These are phyloP conservation scores for Drosophila gunungcola DNA, from an alignment of 1,140 invertebrate genomes.

Conservation along the genomic window DNA sequence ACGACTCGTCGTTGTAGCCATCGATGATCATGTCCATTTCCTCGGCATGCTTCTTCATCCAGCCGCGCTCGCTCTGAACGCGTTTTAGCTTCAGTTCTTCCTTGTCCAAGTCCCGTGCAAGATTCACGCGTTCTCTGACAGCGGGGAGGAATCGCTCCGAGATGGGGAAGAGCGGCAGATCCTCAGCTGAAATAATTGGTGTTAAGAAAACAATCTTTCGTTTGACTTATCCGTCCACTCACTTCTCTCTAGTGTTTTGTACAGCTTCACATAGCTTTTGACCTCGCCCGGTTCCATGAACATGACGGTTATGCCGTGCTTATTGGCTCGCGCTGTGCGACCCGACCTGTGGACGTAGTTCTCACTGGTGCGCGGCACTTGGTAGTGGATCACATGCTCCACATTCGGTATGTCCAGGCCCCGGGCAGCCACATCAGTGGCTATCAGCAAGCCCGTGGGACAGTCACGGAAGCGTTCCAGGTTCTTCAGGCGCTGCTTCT, in stretches of 20 bases:
- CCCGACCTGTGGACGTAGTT: constrained; percentile 98
- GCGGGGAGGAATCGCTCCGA: constrained; percentile 88
- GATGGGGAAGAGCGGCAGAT: constrained; percentile 93
- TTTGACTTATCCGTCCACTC: constrained; percentile 56
- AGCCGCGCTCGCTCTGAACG: constrained; percentile 89
- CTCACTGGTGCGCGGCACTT: constrained; percentile 95
- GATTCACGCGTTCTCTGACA: constrained; percentile 89
- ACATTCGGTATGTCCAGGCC: constrained; percentile 98
- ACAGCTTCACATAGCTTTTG: constrained; percentile 92
- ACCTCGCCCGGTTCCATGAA: constrained; percentile 96
- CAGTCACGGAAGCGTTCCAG: constrained; percentile 95
- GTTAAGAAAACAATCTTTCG: neutral
- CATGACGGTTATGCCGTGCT: constrained; percentile 95
- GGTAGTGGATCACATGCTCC: constrained; percentile 98
- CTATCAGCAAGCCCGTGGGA: constrained; percentile 92
- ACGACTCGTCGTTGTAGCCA: constrained; percentile 85
- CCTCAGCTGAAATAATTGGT: constrained; percentile 87
- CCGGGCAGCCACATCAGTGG: constrained; percentile 98
- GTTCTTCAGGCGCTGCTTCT: constrained; percentile 97
- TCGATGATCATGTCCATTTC: constrained; percentile 96
- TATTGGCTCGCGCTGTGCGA: constrained; percentile 95
- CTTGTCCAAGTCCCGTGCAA: constrained; percentile 92
- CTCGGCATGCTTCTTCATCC: constrained; percentile 91
- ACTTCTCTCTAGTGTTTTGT: constrained; percentile 93
- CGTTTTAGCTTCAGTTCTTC: constrained; percentile 89